Evolutionary conservation across 2,113 vertebrate species (phyloP), one percentile per base, ranked within the genome.

Genomic region (Tupaia chinensis): DNA sequence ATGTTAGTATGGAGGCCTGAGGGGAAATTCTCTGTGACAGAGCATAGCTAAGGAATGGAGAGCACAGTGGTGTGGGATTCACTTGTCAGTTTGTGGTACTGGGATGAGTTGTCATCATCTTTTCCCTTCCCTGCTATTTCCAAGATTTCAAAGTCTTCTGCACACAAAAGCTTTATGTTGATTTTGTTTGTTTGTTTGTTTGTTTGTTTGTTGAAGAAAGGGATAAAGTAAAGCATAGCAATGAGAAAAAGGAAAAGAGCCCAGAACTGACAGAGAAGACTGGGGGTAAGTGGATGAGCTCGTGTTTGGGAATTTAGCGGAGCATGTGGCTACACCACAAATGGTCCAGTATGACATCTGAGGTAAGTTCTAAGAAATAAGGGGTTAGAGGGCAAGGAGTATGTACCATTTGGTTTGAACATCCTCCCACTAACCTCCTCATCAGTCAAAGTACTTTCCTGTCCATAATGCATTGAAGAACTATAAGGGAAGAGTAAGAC

Each of bases 391-490:
- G 86, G 10, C 58, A 76, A 93, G 7, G 10, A n/a, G 44, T 66
- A 94, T 89, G 72, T 2, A 8, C 58, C 69, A 53, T 80, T 84
- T 3, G 15, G 11, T 74, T 80, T 93, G 61, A 86, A 76, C 53
- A 95, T 80, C n/a, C 53, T 83, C 63, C 87, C 58, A 77, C 56
- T 66, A 83, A 72, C 8, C 84, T 91, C 90, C 27, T 80, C 70
- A 78, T 77, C 44, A 89, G 56, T 88, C 94, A 91, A 32, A 96
- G 82, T 93, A 88, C 79, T 84, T 69, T 95, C 66, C 61, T 92
- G 87, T n/a, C 72, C 77, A 86, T 63, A 80, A 87, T 69, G 53
- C 61, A 89, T 72, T 69, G 79, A 91, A 93, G 70, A 86, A 63
- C 53, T 77, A 44, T 53, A 16, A 87, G 58, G 44, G 25, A 76